Conservation (phyloP, 2,113 vertebrate genomes). For the Blennius ocellaris region DNA sequence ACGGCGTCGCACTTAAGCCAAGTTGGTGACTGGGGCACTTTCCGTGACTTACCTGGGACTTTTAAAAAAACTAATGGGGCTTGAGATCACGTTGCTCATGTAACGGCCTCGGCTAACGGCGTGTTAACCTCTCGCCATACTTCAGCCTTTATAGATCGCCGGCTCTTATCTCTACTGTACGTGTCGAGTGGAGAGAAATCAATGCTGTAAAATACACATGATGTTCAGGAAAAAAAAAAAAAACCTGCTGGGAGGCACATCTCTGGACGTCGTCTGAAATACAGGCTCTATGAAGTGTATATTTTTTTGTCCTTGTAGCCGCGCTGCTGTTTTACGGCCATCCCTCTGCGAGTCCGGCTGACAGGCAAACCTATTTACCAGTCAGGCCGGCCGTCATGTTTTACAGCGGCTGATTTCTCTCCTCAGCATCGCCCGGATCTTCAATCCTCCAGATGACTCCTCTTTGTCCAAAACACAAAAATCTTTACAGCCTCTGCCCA, state of each 20-base stretch:
- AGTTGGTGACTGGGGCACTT: conserved; percentile 5
- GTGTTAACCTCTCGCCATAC: conserved; percentile 24
- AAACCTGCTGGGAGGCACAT: neutral
- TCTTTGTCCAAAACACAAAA: conserved; percentile 27
- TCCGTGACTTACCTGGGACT: conserved; percentile 31
- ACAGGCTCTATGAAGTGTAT: neutral
- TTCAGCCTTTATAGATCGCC: conserved; percentile 1
- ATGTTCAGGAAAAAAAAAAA: neutral
- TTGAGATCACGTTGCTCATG: conserved; percentile 44
- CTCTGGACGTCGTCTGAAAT: neutral
- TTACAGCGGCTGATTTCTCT: conserved; percentile 46
- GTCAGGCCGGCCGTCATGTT: conserved; percentile 43
- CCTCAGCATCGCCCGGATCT: conserved; percentile 3
- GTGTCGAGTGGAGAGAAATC: neutral
- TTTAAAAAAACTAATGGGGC: conserved; percentile 57
- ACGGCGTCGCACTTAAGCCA: conserved; percentile 12
- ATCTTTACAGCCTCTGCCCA: neutral
- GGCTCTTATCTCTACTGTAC: neutral
- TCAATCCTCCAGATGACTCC: conserved; percentile 33
- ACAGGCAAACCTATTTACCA: conserved; percentile 50
- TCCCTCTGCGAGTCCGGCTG: neutral
- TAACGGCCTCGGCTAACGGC: conserved; percentile 25
- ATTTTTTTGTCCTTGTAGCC: neutral
- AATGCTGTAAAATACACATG: neutral
- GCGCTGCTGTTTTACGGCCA: conserved; percentile 19